Evolutionary conservation across 2,113 vertebrate species (phyloP).

Genomic region (Austrofundulus limnaeus): DNA sequence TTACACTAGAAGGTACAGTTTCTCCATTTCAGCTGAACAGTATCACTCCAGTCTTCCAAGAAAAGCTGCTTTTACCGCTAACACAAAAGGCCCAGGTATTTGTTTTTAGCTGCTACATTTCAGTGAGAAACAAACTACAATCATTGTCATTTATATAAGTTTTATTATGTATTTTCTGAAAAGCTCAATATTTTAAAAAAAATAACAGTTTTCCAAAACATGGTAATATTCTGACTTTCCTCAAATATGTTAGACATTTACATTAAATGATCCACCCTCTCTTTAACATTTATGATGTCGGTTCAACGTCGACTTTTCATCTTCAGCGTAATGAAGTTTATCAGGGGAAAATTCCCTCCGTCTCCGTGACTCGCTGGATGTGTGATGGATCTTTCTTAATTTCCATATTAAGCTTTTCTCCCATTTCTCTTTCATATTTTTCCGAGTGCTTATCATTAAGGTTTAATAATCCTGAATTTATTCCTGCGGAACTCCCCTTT

Average conservation of each 20-base stretch:
- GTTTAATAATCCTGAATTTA: slow-evolving; percentile 15
- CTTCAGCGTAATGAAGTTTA: slow-evolving; percentile 3
- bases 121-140: neutral
- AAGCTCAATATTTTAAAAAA: neutral
- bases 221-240: neutral
- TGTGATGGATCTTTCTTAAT: slow-evolving; percentile 10
- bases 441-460: slow-evolving; percentile 25
- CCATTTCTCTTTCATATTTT: slow-evolving; percentile 24
- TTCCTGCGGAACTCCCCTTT: slow-evolving; percentile 5
- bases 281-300: slow-evolving; percentile 12
- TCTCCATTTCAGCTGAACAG: neutral
- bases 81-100: neutral
- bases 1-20: neutral
- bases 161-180: neutral
- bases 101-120: neutral
- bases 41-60: neutral
- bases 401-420: slow-evolving; percentile 19
- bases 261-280: neutral
- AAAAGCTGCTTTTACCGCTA: neutral
- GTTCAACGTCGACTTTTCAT: slow-evolving; percentile 16
- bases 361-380: slow-evolving; percentile 15
- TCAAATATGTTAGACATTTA: slow-evolving; percentile 1
- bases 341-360: slow-evolving; percentile 5
- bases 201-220: neutral
- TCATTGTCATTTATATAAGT: neutral